Conservation (phyloP, 1,140 invertebrate species). For the Ruditapes philippinarum region DNA sequence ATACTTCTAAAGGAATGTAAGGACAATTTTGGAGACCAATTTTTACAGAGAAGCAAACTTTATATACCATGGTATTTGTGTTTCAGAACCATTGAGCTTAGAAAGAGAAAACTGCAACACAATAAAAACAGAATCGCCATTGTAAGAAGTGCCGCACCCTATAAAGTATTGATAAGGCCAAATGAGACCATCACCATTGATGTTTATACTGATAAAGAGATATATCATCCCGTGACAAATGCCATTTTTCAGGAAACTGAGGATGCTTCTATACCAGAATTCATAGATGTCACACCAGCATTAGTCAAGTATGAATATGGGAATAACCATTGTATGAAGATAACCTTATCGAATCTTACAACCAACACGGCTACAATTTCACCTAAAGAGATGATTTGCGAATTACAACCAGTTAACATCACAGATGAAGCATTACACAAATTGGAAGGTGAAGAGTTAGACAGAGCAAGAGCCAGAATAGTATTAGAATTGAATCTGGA, state of each 20-base stretch:
- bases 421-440: neutral
- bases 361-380: neutral
- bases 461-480: constrained; percentile 81
- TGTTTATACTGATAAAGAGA: neutral
- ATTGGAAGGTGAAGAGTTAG: neutral
- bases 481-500: neutral
- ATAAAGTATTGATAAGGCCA: no score
- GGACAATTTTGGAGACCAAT: no score
- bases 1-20: no score
- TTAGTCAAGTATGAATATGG: neutral
- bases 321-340: neutral
- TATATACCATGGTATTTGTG: no score
- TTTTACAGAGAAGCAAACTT: no score
- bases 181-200: neutral
- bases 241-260: neutral
- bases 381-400: neutral
- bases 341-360: neutral
- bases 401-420: neutral
- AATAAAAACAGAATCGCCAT: neutral
- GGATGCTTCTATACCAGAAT: neutral
- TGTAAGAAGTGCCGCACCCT: no score
- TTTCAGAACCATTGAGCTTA: no score
- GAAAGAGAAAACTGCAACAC: neutral
- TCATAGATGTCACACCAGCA: neutral
- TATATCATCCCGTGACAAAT: neutral